These are phyloP conservation scores for Mesoclemmys tuberculata DNA, from an alignment of 2,113 vertebrate genomes.

Conservation along the genomic window DNA sequence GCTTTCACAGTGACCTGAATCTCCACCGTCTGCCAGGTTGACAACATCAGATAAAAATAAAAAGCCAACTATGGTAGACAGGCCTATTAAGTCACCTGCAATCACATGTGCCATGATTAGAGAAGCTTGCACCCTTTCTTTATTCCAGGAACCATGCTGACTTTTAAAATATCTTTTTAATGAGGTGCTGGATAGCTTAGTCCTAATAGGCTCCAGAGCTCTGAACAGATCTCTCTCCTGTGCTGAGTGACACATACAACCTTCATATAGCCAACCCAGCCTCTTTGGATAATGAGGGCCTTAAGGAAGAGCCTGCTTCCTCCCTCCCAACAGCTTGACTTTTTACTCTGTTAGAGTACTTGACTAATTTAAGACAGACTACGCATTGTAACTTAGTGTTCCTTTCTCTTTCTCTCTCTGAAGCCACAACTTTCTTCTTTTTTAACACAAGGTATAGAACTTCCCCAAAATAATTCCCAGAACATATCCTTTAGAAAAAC, in stretches of 20 bases:
- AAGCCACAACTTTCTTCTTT: neutral
- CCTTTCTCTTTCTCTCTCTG: neutral
- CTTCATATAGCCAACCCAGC: neutral
- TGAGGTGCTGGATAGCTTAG: neutral
- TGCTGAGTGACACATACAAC: neutral
- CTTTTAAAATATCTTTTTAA: neutral
- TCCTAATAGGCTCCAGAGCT: neutral
- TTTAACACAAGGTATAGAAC: neutral
- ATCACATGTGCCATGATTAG: conserved; percentile 3
- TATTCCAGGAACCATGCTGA: neutral
- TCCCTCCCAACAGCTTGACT: neutral
- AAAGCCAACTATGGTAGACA: neutral
- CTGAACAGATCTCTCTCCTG: neutral
- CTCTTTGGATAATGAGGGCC: neutral
- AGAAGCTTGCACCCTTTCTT: neutral
- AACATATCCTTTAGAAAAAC: neutral
- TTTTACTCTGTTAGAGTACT: neutral
- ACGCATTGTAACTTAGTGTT: neutral
- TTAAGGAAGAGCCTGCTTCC: neutral
- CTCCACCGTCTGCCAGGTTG: neutral
- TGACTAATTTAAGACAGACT: neutral
- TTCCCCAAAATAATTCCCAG: neutral
- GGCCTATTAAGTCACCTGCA: neutral
- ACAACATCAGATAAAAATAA: conserved; percentile 34
- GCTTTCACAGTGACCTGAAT: conserved; percentile 10